Evolutionary conservation across 2,888 invertebrate species (phyloP).

Genomic region (Athrips mouffetella): DNA sequence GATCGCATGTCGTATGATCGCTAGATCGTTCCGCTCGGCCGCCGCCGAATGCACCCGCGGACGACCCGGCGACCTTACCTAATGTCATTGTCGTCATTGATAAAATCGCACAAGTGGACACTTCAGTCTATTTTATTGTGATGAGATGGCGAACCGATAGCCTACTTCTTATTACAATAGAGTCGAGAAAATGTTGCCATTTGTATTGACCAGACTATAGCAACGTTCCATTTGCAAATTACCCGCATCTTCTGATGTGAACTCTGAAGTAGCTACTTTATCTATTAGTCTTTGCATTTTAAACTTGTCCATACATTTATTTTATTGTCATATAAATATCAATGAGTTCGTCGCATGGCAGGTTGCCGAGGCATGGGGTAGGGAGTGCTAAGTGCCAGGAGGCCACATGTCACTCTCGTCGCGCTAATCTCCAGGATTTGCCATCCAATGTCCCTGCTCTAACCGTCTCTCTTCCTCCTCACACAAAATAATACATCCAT

Average conservation of each 20-base stretch:
- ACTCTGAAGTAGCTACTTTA: not conserved
- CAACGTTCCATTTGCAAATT: slow-evolving; percentile 46
- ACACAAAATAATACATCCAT: slow-evolving; percentile 48
- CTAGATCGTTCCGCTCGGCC: slow-evolving; percentile 53
- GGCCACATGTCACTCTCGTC: slow-evolving; percentile 77
- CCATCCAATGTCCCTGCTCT: slow-evolving; percentile 67
- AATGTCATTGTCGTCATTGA: slow-evolving; percentile 36
- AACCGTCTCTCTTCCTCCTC: slow-evolving; percentile 48
- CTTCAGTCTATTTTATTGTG: slow-evolving; percentile 1
- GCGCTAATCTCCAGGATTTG: slow-evolving; percentile 77
- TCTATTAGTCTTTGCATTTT: no score
- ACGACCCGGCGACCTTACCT: slow-evolving; percentile 62
- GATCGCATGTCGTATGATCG: no score
- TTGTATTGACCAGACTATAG: slow-evolving; percentile 20
- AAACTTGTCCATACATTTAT: slow-evolving; percentile 23
- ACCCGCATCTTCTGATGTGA: slow-evolving; percentile 48
- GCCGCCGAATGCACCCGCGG: slow-evolving; percentile 43
- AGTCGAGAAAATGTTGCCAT: slow-evolving; percentile 49
- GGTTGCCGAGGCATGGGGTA: slow-evolving; percentile 40
- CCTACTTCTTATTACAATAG: no score
- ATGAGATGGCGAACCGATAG: slow-evolving; percentile 5
- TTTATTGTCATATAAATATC: slow-evolving; percentile 42
- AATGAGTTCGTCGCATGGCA: slow-evolving; percentile 38
- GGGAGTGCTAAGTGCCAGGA: slow-evolving; percentile 70
- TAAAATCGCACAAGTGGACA: slow-evolving; percentile 27